Evolutionary conservation across 2,888 invertebrate species (phyloP), one percentile per base, ranked within the genome.

Genomic region (Helicoverpa assulta): DNA sequence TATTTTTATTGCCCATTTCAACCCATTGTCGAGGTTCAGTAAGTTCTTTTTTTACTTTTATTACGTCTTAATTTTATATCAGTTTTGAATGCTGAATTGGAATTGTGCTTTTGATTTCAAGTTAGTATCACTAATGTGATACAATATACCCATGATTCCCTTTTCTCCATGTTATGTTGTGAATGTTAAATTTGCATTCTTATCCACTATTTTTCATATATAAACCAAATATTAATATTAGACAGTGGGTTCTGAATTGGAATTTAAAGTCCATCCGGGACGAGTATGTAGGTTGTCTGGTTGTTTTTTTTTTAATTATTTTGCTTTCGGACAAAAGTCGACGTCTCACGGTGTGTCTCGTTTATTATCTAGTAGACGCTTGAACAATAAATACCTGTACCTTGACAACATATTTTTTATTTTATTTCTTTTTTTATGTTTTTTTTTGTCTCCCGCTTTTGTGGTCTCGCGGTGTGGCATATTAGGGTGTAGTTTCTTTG

Each of bases 361-460:
- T 8, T 91, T 73, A 90, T 92, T 89, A 91, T 89, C 91, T 92
- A 91, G 94, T 94, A 93, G 94, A 93, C 93, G 94, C 94, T 94
- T 95, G 93, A 94, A 94, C 94, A 95, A 94, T 93, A 95, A 94
- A 94, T 94, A 94, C 91, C 91, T 94, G 93, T 94, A 94, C 93
- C 91, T 93, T 93, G 89, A 91, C 84, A 86, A 85, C 75, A 78
- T 86, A 88, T 88, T 89, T 90, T 89, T 87, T 83, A 75, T 83
- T 80, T 79, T 47, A 43, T 43, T 78, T 64, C 50, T 72, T 73
- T 67, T 70, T 47, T 64, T 61, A 54, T 37, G 14, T 63, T 29
- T 19, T 67, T 67, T 72, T 59, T 53, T 61, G 47, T 58, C 19
- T 62, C 73, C 69, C 56, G 70, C 59, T 80, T 70, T 62, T 59